Conservation (phyloP, 1,140 invertebrate genomes). For the Tetraneura akinire region DNA sequence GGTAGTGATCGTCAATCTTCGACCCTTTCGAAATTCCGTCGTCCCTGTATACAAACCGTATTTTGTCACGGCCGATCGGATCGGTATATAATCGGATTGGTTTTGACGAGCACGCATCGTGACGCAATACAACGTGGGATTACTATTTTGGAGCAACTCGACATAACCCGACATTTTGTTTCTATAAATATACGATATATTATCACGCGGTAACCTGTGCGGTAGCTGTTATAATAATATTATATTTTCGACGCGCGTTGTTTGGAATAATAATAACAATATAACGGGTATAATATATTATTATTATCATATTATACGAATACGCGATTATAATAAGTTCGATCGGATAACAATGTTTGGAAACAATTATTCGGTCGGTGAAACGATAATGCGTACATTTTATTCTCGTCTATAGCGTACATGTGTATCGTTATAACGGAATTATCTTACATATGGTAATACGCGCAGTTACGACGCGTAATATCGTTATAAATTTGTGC, state of each 20-base stretch:
- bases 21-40: too few relatives aligned
- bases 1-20: too few relatives aligned
- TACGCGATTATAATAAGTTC: background rate
- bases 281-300: background rate
- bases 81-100: conserved; percentile 33
- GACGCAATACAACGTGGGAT: background rate
- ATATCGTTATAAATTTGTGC: background rate
- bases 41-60: background rate
- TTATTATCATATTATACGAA: background rate
- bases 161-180: background rate
- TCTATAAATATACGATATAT: too few relatives aligned
- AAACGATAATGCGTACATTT: background rate
- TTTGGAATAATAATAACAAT: too few relatives aligned
- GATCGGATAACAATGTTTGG: conserved; percentile 26
- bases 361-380: background rate
- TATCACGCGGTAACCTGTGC: too few relatives aligned
- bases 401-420: background rate
- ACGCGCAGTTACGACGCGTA: background rate
- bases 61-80: background rate
- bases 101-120: conserved; percentile 15
- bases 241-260: too few relatives aligned
- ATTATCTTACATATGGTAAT: background rate
- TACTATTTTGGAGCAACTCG: background rate
- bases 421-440: too few relatives aligned
- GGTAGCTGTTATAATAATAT: too few relatives aligned